Evolutionary conservation across 2,888 invertebrate species (phyloP), one percentile per base, ranked within the genome.

Genomic region (Drosophila diplacantha): DNA sequence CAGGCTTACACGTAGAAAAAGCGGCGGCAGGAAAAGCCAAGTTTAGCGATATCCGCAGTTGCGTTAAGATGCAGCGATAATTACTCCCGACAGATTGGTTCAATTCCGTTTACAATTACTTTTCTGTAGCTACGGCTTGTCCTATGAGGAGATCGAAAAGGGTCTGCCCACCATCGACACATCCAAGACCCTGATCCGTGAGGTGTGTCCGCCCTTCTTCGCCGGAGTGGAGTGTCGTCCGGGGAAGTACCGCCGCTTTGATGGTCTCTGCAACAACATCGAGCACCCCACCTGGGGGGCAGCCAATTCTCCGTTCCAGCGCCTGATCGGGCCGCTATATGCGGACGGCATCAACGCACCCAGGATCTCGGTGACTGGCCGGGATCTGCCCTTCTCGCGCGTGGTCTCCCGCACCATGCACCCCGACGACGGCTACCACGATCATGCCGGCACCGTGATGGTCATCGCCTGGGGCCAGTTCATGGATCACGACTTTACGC

Each of bases 381-480:
- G 91, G 58, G 91, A 93, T 67, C 89, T 96, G 69, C 96, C 96
- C 0, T 90, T 93, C 61, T 93, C 96, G 0, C 92, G 96, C 43
- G 91, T 96, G 43, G 96, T 96, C 18, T 96, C 96, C 18, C 92
- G 96, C 52, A 95, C 95, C 37, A 94, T 96, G 92, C 97, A 97
- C 88, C 95, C 96, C 35, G 96, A 97, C 84, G 95, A 96, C 74
- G 96, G 96, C 38, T 96, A 93, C 90, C 96, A 96, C 87, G 96
- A 97, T 88, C 96, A 96, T 88, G 96, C 96, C 29, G 96, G 96
- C 52, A 96, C 96, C 31, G 95, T 96, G 79, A 95, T 96, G 94
- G 93, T 96, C 47, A 88, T 87, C 69, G 96, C 96, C 58, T 97
- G 96, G 96, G 96, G 96, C 78, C 96, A 96, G 89, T 96, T 96